These are phyloP conservation scores for Drosophila melanosoma DNA, from an alignment of 2,888 invertebrate species.

Conservation along the genomic window DNA sequence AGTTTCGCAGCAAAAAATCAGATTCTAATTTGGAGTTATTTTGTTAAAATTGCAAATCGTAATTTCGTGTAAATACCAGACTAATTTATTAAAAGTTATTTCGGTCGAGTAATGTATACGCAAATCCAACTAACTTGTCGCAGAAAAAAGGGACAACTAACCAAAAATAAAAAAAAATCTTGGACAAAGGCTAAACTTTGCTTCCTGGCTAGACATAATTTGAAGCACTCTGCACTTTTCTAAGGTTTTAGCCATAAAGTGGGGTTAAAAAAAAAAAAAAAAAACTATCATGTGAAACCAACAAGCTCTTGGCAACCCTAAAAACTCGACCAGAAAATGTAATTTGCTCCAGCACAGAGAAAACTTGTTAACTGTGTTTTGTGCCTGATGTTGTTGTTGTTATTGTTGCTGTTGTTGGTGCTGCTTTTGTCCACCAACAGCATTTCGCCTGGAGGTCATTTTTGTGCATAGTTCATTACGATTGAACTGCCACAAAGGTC, in stretches of 20 bases:
- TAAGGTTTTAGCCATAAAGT: constrained; percentile 34
- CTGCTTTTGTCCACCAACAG: constrained; percentile 61
- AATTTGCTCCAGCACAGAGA: constrained; percentile 67
- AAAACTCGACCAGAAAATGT: constrained; percentile 63
- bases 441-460: constrained; percentile 70
- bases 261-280: constrained; percentile 15
- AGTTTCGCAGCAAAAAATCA: background rate
- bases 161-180: constrained; percentile 55
- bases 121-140: constrained; percentile 25
- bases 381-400: constrained; percentile 31
- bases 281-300: constrained; percentile 44
- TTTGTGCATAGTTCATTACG: constrained; percentile 79
- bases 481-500: constrained; percentile 77
- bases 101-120: constrained; percentile 21
- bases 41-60: background rate
- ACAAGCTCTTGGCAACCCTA: constrained; percentile 59
- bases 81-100: constrained; percentile 30
- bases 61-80: constrained; percentile 14
- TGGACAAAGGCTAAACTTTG: constrained; percentile 69
- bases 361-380: constrained; percentile 58
- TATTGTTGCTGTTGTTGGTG: constrained; percentile 27
- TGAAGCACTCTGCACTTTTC: constrained; percentile 61
- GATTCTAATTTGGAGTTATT: background rate
- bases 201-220: constrained; percentile 79
- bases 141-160: constrained; percentile 12